phyloP scores from a whole-genome alignment of 2,113 vertebrate species.

The Gavialis gangeticus region DNA sequence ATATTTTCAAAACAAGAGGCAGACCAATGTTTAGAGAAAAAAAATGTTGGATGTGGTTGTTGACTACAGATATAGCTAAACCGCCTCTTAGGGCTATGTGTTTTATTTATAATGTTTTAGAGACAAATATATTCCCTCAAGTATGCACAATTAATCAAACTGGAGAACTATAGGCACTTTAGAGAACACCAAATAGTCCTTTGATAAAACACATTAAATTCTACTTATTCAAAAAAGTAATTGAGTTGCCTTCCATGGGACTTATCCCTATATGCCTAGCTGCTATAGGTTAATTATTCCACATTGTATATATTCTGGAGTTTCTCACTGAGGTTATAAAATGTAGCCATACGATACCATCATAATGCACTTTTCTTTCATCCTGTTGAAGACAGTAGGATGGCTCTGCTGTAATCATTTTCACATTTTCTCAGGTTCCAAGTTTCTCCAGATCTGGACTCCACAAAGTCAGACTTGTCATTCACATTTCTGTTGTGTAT shows the following conservation, averaged over 20 bases:
- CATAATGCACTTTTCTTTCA: not conserved
- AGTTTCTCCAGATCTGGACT: not conserved
- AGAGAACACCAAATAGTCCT: not conserved
- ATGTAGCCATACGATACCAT: not conserved
- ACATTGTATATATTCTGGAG: not conserved
- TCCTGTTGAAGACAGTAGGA: not conserved
- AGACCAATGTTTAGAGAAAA: not conserved
- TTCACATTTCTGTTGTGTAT: not conserved
- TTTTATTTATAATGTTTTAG: not conserved
- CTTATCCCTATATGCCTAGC: slow-evolving; percentile 5
- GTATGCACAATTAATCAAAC: not conserved
- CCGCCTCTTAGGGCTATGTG: not conserved
- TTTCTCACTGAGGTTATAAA: not conserved
- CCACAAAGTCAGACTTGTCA: slow-evolving; percentile 8
- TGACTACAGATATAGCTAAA: not conserved
- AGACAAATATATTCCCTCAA: not conserved
- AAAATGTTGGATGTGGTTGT: not conserved
- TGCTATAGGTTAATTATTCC: slow-evolving; percentile 4
- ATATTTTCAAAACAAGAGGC: not conserved
- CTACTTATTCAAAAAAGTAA: slow-evolving; percentile 4
- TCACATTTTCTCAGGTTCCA: not conserved
- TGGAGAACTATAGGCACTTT: not conserved
- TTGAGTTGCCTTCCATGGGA: not conserved
- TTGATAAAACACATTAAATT: not conserved
- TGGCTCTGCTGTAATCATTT: not conserved